These are phyloP conservation scores for Cyclophora albipunctata DNA, from an alignment of 2,888 invertebrate species.

Conservation along the genomic window DNA sequence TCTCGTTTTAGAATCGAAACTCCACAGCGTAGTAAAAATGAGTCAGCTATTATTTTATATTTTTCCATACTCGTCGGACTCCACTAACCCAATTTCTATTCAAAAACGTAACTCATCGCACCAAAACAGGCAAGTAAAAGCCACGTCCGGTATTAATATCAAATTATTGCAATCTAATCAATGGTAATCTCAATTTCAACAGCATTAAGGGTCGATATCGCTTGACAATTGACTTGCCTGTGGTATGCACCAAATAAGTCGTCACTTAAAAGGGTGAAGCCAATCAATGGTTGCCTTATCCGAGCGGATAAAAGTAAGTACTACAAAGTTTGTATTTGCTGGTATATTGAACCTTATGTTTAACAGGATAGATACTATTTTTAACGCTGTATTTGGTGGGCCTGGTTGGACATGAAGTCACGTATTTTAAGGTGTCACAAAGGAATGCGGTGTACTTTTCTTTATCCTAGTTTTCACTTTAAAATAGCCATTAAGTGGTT, in stretches of 20 bases:
- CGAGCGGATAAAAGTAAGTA: conserved; percentile 4
- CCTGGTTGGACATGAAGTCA: background rate
- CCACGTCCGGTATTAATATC: conserved; percentile 11
- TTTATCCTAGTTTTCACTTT: conserved; percentile 22
- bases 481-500: no score
- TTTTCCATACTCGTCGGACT: no score
- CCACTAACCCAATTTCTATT: no score
- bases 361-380: background rate
- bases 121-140: conserved; percentile 21
- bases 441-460: conserved; percentile 41
- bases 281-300: conserved; percentile 9
- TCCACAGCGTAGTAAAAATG: no score
- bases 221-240: conserved; percentile 6
- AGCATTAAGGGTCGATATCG: conserved; percentile 1
- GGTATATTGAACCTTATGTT: background rate
- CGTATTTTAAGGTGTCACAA: conserved; percentile 16
- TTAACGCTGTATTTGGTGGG: background rate
- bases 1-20: no score
- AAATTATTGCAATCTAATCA: conserved; percentile 15
- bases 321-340: background rate
- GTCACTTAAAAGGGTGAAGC: conserved; percentile 7
- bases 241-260: conserved; percentile 3
- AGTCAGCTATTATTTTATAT: no score
- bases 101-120: conserved; percentile 1
- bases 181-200: conserved; percentile 2